phyloP scores from a whole-genome alignment of 2,797 vertebrate species.

The Tenualosa ilisha region DNA sequence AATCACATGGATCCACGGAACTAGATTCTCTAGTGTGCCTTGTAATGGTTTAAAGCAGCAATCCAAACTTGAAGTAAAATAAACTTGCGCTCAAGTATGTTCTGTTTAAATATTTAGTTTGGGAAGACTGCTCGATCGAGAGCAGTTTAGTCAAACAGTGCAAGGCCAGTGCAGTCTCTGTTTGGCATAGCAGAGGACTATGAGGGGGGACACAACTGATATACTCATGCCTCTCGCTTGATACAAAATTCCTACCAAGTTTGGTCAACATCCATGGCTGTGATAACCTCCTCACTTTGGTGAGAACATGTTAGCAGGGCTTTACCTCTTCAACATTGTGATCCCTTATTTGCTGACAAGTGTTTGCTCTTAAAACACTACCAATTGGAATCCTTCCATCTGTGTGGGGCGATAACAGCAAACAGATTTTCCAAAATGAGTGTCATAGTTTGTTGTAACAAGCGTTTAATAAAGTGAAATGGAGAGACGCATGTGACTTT shows the following conservation, averaged over 20 bases:
- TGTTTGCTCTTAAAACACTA: neutral
- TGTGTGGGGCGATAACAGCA: neutral
- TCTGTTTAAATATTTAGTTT: conserved; percentile 75
- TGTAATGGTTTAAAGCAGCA: conserved; percentile 58
- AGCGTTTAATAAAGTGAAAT: conserved; percentile 15
- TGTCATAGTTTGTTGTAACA: neutral
- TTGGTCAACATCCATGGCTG: conserved; percentile 16
- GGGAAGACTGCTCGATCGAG: conserved; percentile 49
- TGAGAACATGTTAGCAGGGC: neutral
- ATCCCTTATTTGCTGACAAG: neutral
- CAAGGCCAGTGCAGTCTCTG: conserved; percentile 31
- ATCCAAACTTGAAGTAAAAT: conserved; percentile 65
- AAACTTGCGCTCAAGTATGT: conserved; percentile 64
- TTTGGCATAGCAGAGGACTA: conserved; percentile 28
- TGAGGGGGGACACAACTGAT: neutral
- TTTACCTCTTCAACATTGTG: neutral
- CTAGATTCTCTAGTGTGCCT: conserved; percentile 41
- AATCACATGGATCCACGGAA: conserved; percentile 37
- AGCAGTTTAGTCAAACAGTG: conserved; percentile 55
- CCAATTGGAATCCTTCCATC: conserved; percentile 6
- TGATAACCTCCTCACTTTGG: neutral
- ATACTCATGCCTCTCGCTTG: neutral
- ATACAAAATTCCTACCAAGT: conserved; percentile 3
- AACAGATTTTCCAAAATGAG: neutral
- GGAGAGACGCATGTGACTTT: no score